Conservation (phyloP, 2,113 vertebrate species). For the Macroglossus sobrinus region DNA sequence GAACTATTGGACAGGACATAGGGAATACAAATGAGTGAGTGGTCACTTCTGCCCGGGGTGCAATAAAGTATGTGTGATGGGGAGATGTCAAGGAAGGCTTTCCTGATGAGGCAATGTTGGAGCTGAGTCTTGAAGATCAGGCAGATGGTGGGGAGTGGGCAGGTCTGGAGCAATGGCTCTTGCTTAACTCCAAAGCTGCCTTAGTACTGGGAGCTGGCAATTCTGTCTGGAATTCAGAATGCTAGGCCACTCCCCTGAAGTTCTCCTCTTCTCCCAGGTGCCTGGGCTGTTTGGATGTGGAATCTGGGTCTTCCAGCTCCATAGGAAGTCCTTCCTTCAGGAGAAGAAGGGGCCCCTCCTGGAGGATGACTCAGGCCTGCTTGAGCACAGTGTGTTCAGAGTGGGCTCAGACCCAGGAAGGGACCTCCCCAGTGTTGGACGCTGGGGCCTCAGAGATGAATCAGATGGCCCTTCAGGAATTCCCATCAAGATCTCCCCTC, state of each 20-base stretch:
- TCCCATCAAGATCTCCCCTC: not conserved
- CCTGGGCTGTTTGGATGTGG: not conserved
- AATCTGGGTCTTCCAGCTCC: not conserved
- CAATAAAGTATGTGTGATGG: not conserved
- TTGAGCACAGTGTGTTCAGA: not conserved
- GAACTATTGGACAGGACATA: not conserved
- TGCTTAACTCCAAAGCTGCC: not conserved
- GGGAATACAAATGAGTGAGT: not conserved
- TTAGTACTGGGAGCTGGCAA: not conserved
- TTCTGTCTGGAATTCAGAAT: not conserved
- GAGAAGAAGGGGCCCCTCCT: not conserved
- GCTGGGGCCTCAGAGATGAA: not conserved
- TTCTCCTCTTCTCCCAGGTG: not conserved
- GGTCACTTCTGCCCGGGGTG: not conserved
- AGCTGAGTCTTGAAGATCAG: not conserved
- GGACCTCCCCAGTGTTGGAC: not conserved
- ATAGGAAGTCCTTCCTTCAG: not conserved
- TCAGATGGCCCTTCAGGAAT: not conserved
- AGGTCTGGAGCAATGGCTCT: not conserved
- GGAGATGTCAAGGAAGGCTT: not conserved
- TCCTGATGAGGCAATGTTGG: not conserved
- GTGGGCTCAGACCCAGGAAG: not conserved
- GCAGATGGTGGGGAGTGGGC: not conserved
- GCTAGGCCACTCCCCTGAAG: not conserved
- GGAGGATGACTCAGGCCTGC: not conserved